A percentile compares a stretch with the other conserved stretches of the same genome.
phyloP scores from a whole-genome alignment of 2,113 vertebrate genomes.

The Otolemur garnettii region DNA sequence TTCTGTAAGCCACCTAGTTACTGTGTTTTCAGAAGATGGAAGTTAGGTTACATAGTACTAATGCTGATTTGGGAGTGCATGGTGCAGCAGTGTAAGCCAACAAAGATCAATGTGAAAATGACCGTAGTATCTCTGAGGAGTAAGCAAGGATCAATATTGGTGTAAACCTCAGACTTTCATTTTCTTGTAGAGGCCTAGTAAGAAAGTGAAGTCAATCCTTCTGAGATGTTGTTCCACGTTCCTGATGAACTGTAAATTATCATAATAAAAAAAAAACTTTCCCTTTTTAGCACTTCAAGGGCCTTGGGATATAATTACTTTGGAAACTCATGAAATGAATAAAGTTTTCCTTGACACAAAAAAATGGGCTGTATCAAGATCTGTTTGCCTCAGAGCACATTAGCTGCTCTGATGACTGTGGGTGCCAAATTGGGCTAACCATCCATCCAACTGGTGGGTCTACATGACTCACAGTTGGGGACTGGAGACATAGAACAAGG shows the following conservation, averaged over 20 bases:
- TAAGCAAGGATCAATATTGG: slow-evolving; percentile 84
- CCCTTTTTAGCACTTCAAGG: slow-evolving; percentile 34
- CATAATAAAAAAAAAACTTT: slow-evolving; percentile 46
- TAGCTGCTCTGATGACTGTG: background rate
- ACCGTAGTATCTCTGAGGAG: slow-evolving; percentile 80
- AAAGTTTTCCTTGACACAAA: background rate
- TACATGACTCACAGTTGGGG: background rate
- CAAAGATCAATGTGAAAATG: slow-evolving; percentile 84
- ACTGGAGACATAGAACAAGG: background rate
- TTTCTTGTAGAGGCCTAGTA: slow-evolving; percentile 73
- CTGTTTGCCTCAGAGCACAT: background rate
- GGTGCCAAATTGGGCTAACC: background rate
- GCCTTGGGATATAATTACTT: background rate
- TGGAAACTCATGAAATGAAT: background rate
- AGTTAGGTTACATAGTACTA: slow-evolving; percentile 63
- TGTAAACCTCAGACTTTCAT: slow-evolving; percentile 79
- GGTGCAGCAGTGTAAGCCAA: slow-evolving; percentile 82
- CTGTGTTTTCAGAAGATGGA: slow-evolving; percentile 70
- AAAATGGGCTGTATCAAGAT: background rate
- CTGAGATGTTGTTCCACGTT: slow-evolving; percentile 77
- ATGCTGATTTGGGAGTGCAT: slow-evolving; percentile 30
- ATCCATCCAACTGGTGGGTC: background rate
- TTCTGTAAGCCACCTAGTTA: slow-evolving; percentile 37
- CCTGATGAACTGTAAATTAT: slow-evolving; percentile 63
- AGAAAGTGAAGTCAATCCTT: slow-evolving; percentile 74